Evolutionary conservation across 2,113 vertebrate genomes (phyloP), one percentile per base, ranked within the genome.

Genomic region (Furnarius figulus): DNA sequence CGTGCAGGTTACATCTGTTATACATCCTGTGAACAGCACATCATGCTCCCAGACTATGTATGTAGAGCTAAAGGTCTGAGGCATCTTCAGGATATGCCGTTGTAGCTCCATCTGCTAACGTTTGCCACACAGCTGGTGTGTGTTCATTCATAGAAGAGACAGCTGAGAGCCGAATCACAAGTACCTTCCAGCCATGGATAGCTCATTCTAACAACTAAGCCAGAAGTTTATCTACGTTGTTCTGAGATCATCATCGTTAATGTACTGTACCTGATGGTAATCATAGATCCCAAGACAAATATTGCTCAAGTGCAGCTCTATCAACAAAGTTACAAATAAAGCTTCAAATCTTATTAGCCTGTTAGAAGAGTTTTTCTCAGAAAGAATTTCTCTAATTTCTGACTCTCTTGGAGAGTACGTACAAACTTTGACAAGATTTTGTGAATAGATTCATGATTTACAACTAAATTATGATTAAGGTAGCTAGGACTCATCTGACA

Each of bases 391-490:
- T 67, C 40, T 74, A 28, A 80, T 92, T 88, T 67, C 68, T 83
- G n/a, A 31, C 61, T 83, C 44, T 33, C 33, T 88, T 40, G 35
- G 59, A 50, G 83, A 80, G 71, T 75, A 31, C 12, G 16, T 33
- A 44, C 33, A 74, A 77, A 67, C 67, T 84, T 81, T 80, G 82
- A 67, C 67, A 35, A 94, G 52, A 86, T 91, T 87, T 35, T 89
- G 20, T 70, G 84, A 91, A 47, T 58, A 65, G 46, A 73, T 50
- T 25, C 20, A 14, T 59, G 86, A 94, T 76, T 91, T 68, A 55
- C 14, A 92, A 28, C 79, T 82, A 92, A 93, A 95, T 89, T 20
- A 56, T 52, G 77, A 85, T 95, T 75, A 96, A 81, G 37, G 42
- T 58, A 76, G 30, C 80, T 85, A 86, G 78, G 30, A 81, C 65